Percentiles rank a stretch among this genome's conserved stretches.
Conservation (phyloP, 30 jellyfish, hydroid and myxozoan genomes). For the Aurelia aurita complex sp. Pacific region DNA sequence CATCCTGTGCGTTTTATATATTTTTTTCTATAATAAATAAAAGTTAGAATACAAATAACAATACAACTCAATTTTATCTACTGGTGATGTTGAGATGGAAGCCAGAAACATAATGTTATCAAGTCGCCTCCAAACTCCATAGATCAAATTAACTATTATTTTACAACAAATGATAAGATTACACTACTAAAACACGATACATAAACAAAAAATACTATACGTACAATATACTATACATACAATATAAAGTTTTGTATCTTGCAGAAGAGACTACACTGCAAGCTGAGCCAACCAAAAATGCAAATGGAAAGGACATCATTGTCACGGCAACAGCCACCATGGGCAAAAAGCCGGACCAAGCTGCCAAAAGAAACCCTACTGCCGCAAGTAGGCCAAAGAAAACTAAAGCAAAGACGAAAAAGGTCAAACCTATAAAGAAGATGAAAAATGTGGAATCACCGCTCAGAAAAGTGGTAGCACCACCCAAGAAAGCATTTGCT, state of each 20-base stretch:
- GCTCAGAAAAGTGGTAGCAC: background rate
- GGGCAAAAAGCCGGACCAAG: slow-evolving; percentile 44
- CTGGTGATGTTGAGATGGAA: background rate
- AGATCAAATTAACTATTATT: no score
- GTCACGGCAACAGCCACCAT: slow-evolving; percentile 68
- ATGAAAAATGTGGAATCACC: slow-evolving; percentile 5
- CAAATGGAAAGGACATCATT: slow-evolving; percentile 49
- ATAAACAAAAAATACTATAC: no score
- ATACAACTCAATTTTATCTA: background rate
- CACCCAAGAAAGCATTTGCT: slow-evolving; percentile 22
- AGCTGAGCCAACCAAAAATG: slow-evolving; percentile 36
- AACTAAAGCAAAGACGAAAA: slow-evolving; percentile 8
- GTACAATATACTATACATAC: no score
- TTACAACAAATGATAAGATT: no score
- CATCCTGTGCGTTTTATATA: no score
- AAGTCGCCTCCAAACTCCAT: no score
- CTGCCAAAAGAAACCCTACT: slow-evolving; percentile 32
- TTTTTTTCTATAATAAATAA: no score
- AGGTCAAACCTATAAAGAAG: background rate
- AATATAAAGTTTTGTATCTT: background rate
- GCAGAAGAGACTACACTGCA: background rate
- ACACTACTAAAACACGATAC: no score
- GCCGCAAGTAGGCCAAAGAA: slow-evolving; percentile 16
- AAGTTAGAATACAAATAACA: no score
- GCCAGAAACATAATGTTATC: background rate